These are phyloP conservation scores for Rachycentron canadum DNA, from an alignment of 2,797 vertebrate genomes.

Conservation along the genomic window DNA sequence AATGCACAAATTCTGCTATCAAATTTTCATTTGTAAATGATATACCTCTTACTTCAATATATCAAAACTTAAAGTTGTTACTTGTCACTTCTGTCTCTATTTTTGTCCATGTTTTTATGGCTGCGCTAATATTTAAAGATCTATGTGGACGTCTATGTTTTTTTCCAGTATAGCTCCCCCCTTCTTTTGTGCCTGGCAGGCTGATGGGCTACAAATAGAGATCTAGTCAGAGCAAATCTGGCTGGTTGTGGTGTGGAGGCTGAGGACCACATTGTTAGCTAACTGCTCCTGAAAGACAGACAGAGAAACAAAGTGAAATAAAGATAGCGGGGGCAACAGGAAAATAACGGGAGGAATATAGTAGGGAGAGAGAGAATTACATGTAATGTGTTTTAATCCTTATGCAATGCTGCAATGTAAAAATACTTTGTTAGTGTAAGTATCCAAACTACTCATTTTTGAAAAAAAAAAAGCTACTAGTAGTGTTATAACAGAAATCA, in stretches of 20 bases:
- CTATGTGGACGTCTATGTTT: conserved; percentile 20
- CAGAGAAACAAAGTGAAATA: conserved; percentile 15
- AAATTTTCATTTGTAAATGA: conserved; percentile 5
- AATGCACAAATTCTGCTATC: conserved; percentile 1
- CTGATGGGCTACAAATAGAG: conserved; percentile 64
- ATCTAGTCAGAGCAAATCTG: conserved; percentile 46
- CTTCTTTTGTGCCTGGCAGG: conserved; percentile 30
- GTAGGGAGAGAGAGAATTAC: conserved; percentile 33
- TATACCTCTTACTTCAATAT: neutral
- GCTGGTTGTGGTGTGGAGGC: conserved; percentile 59
- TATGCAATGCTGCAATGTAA: conserved; percentile 9
- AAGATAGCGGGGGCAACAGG: conserved; percentile 22
- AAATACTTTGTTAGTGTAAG: neutral
- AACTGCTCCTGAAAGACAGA: conserved; percentile 46
- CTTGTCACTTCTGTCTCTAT: conserved; percentile 12
- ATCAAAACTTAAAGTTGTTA: conserved; percentile 4
- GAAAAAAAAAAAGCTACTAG: neutral
- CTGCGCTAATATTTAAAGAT: conserved; percentile 31
- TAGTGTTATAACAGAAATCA: neutral
- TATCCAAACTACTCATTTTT: neutral
- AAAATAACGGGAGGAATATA: conserved; percentile 41
- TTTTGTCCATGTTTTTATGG: conserved; percentile 9
- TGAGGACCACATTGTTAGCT: conserved; percentile 59
- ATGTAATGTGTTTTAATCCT: conserved; percentile 25
- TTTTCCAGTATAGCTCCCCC: conserved; percentile 14